phyloP scores from a whole-genome alignment of 1,140 invertebrate genomes.

The Anastatus disparis region DNA sequence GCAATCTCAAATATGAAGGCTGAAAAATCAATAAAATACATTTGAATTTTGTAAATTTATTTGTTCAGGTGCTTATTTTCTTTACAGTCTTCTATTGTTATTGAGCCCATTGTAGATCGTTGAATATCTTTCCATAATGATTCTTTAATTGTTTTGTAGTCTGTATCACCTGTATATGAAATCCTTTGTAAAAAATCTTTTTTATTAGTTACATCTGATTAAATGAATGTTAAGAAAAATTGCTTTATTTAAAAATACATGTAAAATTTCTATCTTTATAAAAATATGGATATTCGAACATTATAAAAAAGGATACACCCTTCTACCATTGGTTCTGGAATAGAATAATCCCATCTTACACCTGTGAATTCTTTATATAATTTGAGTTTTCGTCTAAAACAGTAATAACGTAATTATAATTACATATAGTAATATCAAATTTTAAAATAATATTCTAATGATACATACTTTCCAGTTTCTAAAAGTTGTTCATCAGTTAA shows the following conservation, averaged over 20 bases:
- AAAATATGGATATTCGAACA: slow-evolving; percentile 9
- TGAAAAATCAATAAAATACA: not conserved
- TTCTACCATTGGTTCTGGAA: slow-evolving; percentile 20
- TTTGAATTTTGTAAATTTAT: not conserved
- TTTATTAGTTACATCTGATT: slow-evolving; percentile 40
- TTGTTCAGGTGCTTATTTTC: slow-evolving; percentile 13
- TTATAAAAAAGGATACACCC: slow-evolving; percentile 39
- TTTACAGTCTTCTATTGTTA: slow-evolving; percentile 4
- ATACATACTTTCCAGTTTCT: slow-evolving; percentile 45
- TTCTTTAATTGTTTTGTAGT: slow-evolving; percentile 13
- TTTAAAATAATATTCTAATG: not conserved
- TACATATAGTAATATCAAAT: too few relatives aligned
- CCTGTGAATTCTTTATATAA: slow-evolving; percentile 37
- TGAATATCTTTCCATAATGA: slow-evolving; percentile 27
- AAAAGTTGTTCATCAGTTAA: slow-evolving; percentile 42
- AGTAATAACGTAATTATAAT: too few relatives aligned
- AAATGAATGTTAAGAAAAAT: slow-evolving; percentile 24
- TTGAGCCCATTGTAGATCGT: not conserved
- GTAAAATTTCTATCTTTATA: not conserved
- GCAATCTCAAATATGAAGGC: not conserved
- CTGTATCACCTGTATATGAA: slow-evolving; percentile 22
- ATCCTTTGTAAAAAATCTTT: slow-evolving; percentile 33
- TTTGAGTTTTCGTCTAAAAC: slow-evolving; percentile 41
- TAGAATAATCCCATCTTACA: slow-evolving; percentile 35
- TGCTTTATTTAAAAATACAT: slow-evolving; percentile 13